Base-by-base conservation (phyloP, 2,888 invertebrate genomes). In the Rotaria socialis region DNA sequence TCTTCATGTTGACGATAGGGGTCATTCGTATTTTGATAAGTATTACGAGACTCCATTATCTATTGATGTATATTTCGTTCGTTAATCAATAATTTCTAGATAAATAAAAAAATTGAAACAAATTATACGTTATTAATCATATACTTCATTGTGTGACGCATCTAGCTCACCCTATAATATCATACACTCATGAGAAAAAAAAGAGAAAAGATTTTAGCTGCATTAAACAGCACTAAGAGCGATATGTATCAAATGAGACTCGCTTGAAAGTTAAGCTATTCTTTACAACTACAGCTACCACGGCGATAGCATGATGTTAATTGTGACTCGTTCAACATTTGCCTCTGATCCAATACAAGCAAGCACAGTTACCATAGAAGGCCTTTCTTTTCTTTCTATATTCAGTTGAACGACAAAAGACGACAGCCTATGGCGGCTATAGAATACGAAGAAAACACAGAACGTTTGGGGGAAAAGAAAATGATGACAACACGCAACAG, bases 401-500 rank as follows among this genome's bases (percentile, higher is more conserved):
- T 19, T 67, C 35, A 67, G 14, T 67, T 67, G 35, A 67, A 67
- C 67, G 67, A 67, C 35, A 67, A 67, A 16, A 67, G 35, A 67
- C 67, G 67, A 67, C 67, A 67, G 67, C 19, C 67, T 14, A 16
- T 67, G 35, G 67, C 67, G 19, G 11, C 67, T 67, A 35, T 67
- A 16, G 35, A 35, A 35, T 41, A 41, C 35, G 67, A 67, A 67
- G 67, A 35, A 67, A 67, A 67, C 67, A 67, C 19, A 67, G 67
- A 41, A 67, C 35, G 19, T 67, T 35, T 67, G 16, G 35, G 16
- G 14, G 14, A 60, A 67, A 67, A 67, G 67, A 67, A 55, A 35
- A 67, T 35, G 67, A 67, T 67, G 67, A 67, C 67, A 35, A 67
- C 67, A 67, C 27, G 35, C 67, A 67, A 67, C 35, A 67, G 35